Conservation (phyloP, 1,140 invertebrate genomes). For the Halesus radiatus region DNA sequence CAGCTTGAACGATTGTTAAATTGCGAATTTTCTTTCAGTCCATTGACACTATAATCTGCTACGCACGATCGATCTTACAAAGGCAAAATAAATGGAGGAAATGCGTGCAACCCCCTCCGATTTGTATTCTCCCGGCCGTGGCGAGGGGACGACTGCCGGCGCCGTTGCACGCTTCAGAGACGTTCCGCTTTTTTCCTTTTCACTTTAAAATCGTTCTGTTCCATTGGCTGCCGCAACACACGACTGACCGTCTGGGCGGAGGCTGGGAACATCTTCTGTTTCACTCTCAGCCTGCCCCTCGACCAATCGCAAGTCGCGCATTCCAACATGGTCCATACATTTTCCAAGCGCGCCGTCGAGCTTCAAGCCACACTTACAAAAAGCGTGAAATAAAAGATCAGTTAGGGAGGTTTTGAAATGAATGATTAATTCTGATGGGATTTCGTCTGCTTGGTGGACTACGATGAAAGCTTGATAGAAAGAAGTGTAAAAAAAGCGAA, state of each 20-base stretch:
- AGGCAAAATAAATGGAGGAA: conserved; percentile 39
- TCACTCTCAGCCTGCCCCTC: conserved; percentile 40
- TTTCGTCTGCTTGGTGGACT: conserved; percentile 40
- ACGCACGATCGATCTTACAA: conserved; percentile 42
- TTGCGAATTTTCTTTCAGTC: conserved; percentile 9
- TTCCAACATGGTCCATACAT: conserved; percentile 20
- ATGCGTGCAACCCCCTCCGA: conserved; percentile 37
- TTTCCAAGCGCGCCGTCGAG: neutral
- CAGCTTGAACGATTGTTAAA: neutral
- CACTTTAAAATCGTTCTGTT: conserved; percentile 50
- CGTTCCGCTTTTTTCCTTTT: conserved; percentile 50
- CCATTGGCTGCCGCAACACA: conserved; percentile 54
- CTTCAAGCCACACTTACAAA: neutral
- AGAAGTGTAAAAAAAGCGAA: conserved; percentile 1
- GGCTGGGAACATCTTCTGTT: conserved; percentile 31
- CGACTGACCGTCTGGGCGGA: conserved; percentile 47
- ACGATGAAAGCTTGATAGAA: conserved; percentile 35
- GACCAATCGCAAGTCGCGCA: conserved; percentile 15
- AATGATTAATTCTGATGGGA: conserved; percentile 35
- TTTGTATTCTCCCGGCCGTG: conserved; percentile 42
- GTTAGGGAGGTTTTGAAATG: conserved; percentile 32
- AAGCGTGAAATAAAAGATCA: neutral
- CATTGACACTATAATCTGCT: conserved; percentile 34
- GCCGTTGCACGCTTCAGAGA: conserved; percentile 43
- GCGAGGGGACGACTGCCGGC: conserved; percentile 43